Percentiles rank a stretch among this genome's conserved stretches.
phyloP scores from a whole-genome alignment of 2,888 invertebrate genomes.

The Leptarthrus brevirostris region DNA sequence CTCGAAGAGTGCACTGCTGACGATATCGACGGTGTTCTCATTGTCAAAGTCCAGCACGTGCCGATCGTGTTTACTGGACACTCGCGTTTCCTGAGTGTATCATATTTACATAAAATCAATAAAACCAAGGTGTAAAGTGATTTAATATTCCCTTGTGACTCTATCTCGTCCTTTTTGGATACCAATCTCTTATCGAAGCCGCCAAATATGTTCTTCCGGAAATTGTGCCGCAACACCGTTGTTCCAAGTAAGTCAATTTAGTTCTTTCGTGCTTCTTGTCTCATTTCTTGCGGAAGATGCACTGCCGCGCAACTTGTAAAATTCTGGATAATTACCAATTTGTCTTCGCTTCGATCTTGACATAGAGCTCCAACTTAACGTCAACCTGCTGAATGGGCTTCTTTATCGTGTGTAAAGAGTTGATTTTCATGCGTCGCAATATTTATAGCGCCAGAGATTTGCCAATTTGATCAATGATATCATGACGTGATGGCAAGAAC shows the following conservation, averaged over 20 bases:
- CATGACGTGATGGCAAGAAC: no score
- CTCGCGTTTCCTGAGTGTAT: background rate
- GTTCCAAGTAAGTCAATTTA: constrained; percentile 30
- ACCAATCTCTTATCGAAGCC: no score
- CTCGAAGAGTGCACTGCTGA: constrained; percentile 20
- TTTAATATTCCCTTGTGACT: no score
- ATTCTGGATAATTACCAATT: constrained; percentile 37
- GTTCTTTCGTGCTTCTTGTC: background rate
- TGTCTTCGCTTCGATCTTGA: constrained; percentile 17
- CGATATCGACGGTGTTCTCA: constrained; percentile 9
- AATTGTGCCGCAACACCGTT: constrained; percentile 28
- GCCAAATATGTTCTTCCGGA: constrained; percentile 44
- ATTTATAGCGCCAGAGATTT: constrained; percentile 67
- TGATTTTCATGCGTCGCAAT: constrained; percentile 53
- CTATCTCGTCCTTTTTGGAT: no score
- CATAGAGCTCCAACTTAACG: background rate
- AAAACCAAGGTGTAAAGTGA: background rate
- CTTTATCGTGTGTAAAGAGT: background rate
- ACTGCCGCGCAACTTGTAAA: background rate
- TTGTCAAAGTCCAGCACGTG: constrained; percentile 39
- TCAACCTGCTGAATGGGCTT: background rate
- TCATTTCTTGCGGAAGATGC: constrained; percentile 12
- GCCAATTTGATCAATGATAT: no score
- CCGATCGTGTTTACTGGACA: constrained; percentile 1
- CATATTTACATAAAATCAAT: background rate